Percentiles rank a stretch among this genome's conserved stretches.
Conservation (phyloP, 2,113 vertebrate species). For the Cygnus buccinator region DNA sequence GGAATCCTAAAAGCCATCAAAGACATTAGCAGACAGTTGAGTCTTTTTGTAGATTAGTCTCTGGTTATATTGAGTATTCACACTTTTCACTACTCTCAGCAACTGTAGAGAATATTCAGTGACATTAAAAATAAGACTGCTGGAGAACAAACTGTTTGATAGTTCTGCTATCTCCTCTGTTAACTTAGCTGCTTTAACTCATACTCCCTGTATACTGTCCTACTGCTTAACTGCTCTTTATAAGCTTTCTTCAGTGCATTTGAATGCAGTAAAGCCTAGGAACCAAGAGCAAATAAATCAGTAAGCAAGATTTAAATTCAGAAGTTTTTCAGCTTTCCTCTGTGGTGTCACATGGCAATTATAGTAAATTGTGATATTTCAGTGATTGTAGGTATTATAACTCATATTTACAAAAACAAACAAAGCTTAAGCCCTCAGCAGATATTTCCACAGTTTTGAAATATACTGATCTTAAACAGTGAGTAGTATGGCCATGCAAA, state of each 20-base stretch:
- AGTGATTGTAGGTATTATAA: background rate
- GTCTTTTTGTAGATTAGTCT: background rate
- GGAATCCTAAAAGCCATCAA: background rate
- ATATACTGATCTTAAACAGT: background rate
- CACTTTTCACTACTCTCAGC: background rate
- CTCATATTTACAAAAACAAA: background rate
- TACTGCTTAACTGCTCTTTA: background rate
- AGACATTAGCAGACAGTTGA: background rate
- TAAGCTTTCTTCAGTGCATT: background rate
- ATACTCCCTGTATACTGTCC: background rate
- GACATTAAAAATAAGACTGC: background rate
- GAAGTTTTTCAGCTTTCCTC: background rate
- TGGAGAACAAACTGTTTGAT: background rate
- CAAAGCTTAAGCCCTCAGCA: background rate
- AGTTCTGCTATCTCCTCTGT: background rate
- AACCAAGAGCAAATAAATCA: background rate
- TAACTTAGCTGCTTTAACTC: background rate
- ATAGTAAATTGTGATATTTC: background rate
- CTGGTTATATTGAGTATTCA: background rate
- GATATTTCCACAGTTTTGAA: background rate
- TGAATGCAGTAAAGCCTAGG: background rate
- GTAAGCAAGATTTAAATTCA: background rate
- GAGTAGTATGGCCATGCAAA: background rate
- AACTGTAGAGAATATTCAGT: background rate
- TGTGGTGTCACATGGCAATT: background rate